Evolutionary conservation across 2,888 invertebrate genomes (phyloP), one percentile per base, ranked within the genome.

Genomic region (Hipparchia sbordonii): DNA sequence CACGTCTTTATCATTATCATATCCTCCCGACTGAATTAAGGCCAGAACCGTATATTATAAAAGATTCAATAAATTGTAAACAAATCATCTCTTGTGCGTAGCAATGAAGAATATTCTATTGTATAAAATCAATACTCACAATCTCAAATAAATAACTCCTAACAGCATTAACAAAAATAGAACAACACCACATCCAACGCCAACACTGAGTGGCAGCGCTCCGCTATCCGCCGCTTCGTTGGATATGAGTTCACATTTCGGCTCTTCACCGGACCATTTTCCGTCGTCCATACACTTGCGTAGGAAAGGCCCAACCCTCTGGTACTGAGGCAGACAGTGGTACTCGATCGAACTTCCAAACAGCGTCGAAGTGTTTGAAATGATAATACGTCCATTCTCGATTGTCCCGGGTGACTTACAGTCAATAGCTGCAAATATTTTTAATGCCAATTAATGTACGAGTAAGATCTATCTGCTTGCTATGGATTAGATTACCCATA

Each of bases 331-430:
- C 72, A 98, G 89, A 84, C 98, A 98, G 84, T 98, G 98, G 87
- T 98, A 98, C 85, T 98, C 98, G 0, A 97, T 96, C 0, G 97
- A 96, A 70, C 97, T 97, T 51, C 97, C 97, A 85, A 96, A 98
- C 0, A 96, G 93, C 0, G 97, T 97, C 0, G 97, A 96, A 67
- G 96, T 96, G 84, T 98, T 98, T 73, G 97, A 96, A 54, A 97
- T 95, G 79, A 98, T 97, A 23, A 98, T 96, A 72, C 98, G 95
- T 0, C 98, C 98, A 84, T 98, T 98, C 77, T 97, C 97, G 67
- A 98, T 96, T 10, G 95, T 92, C 52, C 96, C 95, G 0, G 98
- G 98, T 70, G 96, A 95, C 72, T 96, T 96, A 88, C 98, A 98
- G 83, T 98, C 97, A 68, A 98, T 96, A 77, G 97, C 98, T 98